Percentiles rank a stretch among this genome's conserved stretches.
Conservation (phyloP, 2,797 vertebrate species). For the Streptopelia turtur region DNA sequence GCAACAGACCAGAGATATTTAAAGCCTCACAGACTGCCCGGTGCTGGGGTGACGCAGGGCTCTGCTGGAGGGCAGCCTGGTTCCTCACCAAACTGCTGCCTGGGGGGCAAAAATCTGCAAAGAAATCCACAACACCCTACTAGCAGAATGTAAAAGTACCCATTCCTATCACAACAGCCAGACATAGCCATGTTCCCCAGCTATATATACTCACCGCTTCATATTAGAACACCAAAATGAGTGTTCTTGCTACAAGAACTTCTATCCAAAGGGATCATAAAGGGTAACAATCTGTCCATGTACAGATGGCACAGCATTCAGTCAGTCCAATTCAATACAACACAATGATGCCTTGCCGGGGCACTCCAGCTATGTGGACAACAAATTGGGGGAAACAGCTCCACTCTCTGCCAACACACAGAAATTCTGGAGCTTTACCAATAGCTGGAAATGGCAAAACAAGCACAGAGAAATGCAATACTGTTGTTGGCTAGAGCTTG, state of each 20-base stretch:
- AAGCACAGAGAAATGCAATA: neutral
- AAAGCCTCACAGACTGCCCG: neutral
- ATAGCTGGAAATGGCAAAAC: constrained; percentile 21
- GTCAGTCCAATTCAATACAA: neutral
- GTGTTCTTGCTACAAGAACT: neutral
- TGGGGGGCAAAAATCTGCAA: neutral
- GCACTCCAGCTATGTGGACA: neutral
- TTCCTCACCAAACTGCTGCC: neutral
- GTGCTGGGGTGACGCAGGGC: neutral
- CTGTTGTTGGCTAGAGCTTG: neutral
- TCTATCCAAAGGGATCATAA: neutral
- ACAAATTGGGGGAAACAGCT: neutral
- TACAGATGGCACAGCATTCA: constrained; percentile 7
- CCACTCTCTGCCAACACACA: neutral
- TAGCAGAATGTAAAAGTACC: neutral
- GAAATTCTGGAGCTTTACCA: constrained; percentile 25
- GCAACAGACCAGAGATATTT: neutral
- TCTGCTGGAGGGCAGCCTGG: neutral
- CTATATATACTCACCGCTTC: neutral
- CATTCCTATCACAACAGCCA: neutral
- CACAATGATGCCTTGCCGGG: neutral
- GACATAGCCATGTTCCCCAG: neutral
- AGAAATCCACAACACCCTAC: neutral
- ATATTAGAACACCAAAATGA: neutral
- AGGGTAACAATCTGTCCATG: neutral